Conservation (phyloP, 2,113 vertebrate genomes). For the Paramisgurnus dabryanus region DNA sequence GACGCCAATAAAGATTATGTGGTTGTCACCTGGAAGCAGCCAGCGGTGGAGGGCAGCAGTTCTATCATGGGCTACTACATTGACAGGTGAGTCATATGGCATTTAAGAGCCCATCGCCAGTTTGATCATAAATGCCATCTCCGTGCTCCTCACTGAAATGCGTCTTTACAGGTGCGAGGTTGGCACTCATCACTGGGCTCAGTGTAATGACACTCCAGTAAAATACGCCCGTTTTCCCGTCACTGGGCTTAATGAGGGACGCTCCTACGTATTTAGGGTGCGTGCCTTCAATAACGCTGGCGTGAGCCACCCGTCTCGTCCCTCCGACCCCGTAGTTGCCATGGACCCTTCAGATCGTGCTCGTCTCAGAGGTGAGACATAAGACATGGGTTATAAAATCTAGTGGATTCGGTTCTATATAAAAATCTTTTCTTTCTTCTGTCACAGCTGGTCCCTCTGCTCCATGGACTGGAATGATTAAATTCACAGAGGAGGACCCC, state of each 20-base stretch:
- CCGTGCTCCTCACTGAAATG: neutral
- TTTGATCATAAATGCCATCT: neutral
- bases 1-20: conserved; percentile 98
- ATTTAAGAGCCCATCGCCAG: neutral
- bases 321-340: conserved; percentile 87
- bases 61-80: conserved; percentile 92
- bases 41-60: conserved; percentile 90
- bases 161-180: conserved; percentile 85
- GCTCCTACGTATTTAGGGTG: conserved; percentile 92
- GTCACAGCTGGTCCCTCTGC: conserved; percentile 86
- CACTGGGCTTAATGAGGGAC: conserved; percentile 92
- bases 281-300: conserved; percentile 88
- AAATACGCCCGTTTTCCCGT: conserved; percentile 97
- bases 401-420: neutral
- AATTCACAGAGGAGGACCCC: conserved; percentile 96
- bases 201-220: conserved; percentile 93
- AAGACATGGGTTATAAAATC: neutral
- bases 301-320: conserved; percentile 85
- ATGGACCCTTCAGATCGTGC: conserved; percentile 92
- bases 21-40: conserved; percentile 97
- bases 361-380: conserved; percentile 80
- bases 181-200: conserved; percentile 89
- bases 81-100: conserved; percentile 79
- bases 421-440: neutral
- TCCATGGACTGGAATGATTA: conserved; percentile 98